phyloP scores from a whole-genome alignment of 2,888 invertebrate genomes.

The Baccha elongata region DNA sequence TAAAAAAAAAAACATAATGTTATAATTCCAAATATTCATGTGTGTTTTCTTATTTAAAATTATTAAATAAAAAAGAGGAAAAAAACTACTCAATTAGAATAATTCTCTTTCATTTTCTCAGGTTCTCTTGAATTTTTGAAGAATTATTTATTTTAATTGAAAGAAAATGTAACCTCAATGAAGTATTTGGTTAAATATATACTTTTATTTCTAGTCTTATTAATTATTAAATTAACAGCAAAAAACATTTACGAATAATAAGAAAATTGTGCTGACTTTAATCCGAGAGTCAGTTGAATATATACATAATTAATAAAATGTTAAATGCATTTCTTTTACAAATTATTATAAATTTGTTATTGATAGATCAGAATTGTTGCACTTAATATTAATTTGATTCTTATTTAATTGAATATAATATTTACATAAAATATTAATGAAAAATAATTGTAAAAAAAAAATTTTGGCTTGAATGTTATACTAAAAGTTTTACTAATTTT shows the following conservation, averaged over 20 bases:
- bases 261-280: not conserved
- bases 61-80: not conserved
- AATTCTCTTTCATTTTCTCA: constrained; percentile 23
- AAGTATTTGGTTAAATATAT: constrained; percentile 2
- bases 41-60: not conserved
- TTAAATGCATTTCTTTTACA: no score
- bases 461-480: no score
- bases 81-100: constrained; percentile 1
- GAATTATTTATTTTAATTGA: constrained; percentile 5
- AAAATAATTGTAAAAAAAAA: no score
- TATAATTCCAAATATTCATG: no score
- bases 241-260: no score
- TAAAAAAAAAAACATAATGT: not conserved
- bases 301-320: not conserved
- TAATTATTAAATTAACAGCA: not conserved
- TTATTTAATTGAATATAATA: no score
- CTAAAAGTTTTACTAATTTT: no score
- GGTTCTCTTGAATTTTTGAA: constrained; percentile 46
- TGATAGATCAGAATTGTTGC: not conserved
- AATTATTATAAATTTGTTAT: no score
- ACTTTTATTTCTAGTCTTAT: not conserved
- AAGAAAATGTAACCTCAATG: constrained; percentile 19
- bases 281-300: not conserved
- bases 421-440: no score
- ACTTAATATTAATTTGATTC: no score